Evolutionary conservation across 1,140 invertebrate genomes (phyloP).

Genomic region (Bombus superbus): DNA sequence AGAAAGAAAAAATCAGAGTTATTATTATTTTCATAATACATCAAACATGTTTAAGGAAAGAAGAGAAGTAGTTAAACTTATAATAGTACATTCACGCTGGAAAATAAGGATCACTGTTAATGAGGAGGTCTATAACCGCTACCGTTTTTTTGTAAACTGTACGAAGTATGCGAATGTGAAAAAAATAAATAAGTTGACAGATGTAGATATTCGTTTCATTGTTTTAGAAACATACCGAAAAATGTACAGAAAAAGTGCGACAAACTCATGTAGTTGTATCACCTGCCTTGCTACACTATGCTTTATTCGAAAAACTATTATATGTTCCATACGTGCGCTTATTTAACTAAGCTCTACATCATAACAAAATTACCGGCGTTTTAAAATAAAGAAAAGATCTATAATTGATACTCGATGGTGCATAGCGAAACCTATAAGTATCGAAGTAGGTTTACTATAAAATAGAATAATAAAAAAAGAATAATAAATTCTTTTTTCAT

Average conservation of each 20-base stretch:
- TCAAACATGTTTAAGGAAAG: slow-evolving; percentile 20
- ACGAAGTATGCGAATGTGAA: slow-evolving; percentile 43
- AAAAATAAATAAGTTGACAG: slow-evolving; percentile 53
- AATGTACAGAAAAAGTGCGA: slow-evolving; percentile 30
- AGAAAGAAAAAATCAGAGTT: slow-evolving; percentile 21
- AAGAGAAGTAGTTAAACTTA: slow-evolving; percentile 33
- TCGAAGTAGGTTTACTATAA: slow-evolving; percentile 37
- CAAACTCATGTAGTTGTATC: slow-evolving; percentile 2
- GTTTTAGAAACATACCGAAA: slow-evolving; percentile 33
- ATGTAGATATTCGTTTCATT: slow-evolving; percentile 53
- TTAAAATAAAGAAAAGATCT: slow-evolving; percentile 7
- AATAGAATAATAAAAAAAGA: slow-evolving; percentile 19
- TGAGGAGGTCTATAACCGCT: slow-evolving; percentile 71
- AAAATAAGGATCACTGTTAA: slow-evolving; percentile 66
- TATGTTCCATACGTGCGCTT: slow-evolving; percentile 2
- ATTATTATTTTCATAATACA: slow-evolving; percentile 62
- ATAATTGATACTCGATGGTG: slow-evolving; percentile 25
- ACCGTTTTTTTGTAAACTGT: slow-evolving; percentile 54
- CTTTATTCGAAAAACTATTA: slow-evolving; percentile 33
- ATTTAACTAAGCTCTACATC: slow-evolving; percentile 1
- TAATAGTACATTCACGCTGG: slow-evolving; percentile 60
- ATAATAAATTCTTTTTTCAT: slow-evolving; percentile 42
- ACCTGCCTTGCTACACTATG: slow-evolving; percentile 5
- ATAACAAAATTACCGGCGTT: background rate
- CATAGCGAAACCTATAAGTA: slow-evolving; percentile 31